Base-by-base conservation (phyloP, 2,888 invertebrate species). In the Hermaeophaga mercurialis region DNA sequence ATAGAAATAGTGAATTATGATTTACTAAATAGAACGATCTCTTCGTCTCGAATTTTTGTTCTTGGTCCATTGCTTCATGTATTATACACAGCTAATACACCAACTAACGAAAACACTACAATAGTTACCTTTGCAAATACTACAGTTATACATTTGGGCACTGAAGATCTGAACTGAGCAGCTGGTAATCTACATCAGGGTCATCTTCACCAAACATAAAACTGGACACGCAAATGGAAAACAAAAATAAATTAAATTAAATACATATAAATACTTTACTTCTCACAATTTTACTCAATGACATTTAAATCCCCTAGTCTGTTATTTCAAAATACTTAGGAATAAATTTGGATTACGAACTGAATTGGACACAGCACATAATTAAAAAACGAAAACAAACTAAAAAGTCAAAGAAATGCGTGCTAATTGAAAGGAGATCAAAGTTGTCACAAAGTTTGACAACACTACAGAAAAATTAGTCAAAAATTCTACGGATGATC, bases 51-150 rank as follows among this genome's bases (percentile, higher is more conserved):
- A n/a, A n/a, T n/a, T n/a, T n/a, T n/a, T n/a, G n/a, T n/a, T n/a
- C n/a, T n/a, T n/a, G n/a, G n/a, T n/a, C n/a, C n/a, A n/a, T n/a
- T n/a, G n/a, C n/a, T n/a, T n/a, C n/a, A n/a, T n/a, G n/a, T n/a
- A n/a, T 22, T 36, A 36, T 36, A 36, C 36, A 36, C 14, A 14
- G 36, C 14, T 11, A 14, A 36, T 36, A 36, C 14, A 14, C 36
- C 36, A 36, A 36, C 36, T 36, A 12, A 12, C 36, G 36, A 36
- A 36, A 36, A 36, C 36, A 33, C 33, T 33, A 33, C 33, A 8
- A 36, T 36, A 36, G 11, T 2, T 11, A 36, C 36, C 14, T 36
- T 36, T 36, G 12, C 14, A n/a, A 11, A 33, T 36, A 8, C n/a
- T 36, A 33, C 5, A 12, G 8, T 36, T 36, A 36, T 36, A 36